A percentile compares a stretch with the other conserved stretches of the same genome.
These are phyloP conservation scores for Acrobeloides nanus DNA, from an alignment of 2,888 invertebrate genomes.

Conservation along the genomic window DNA sequence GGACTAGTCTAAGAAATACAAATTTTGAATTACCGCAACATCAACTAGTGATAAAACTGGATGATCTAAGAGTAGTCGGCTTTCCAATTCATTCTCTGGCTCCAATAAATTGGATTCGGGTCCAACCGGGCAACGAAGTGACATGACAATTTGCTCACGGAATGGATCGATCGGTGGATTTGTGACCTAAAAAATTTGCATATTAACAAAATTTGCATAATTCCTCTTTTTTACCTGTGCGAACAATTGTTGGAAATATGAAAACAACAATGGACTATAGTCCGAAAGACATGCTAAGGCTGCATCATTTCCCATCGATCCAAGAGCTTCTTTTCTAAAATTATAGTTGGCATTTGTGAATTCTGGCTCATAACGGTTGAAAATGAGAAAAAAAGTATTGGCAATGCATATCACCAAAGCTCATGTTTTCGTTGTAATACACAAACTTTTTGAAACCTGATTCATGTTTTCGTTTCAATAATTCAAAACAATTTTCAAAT, in stretches of 20 bases:
- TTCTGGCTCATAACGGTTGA: no score
- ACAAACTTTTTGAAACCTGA: no score
- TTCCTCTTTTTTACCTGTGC: conserved; percentile 69
- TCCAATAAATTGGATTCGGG: conserved; percentile 81
- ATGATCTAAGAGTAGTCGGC: conserved; percentile 82
- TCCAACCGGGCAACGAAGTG: conserved; percentile 88
- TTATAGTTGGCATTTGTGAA: no score
- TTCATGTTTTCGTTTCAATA: no score
- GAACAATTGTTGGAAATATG: conserved; percentile 96
- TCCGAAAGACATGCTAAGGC: conserved; percentile 90
- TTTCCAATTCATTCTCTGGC: conserved; percentile 73
- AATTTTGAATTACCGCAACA: conserved; percentile 75
- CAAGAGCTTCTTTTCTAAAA: conserved; percentile 86
- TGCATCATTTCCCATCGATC: conserved; percentile 98
- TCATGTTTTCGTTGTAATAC: no score
- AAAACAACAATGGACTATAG: conserved; percentile 87
- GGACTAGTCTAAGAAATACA: no score
- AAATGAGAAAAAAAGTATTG: no score
- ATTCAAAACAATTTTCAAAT: no score
- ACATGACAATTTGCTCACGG: conserved; percentile 97
- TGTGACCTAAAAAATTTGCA: conserved; percentile 60
- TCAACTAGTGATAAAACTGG: conserved; percentile 87
- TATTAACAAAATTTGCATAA: no score
- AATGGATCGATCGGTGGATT: conserved; percentile 99
- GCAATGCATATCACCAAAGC: no score